Evolutionary conservation across 2,113 vertebrate species (phyloP), one percentile per base, ranked within the genome.

Genomic region (Rhinichthys klamathensis): DNA sequence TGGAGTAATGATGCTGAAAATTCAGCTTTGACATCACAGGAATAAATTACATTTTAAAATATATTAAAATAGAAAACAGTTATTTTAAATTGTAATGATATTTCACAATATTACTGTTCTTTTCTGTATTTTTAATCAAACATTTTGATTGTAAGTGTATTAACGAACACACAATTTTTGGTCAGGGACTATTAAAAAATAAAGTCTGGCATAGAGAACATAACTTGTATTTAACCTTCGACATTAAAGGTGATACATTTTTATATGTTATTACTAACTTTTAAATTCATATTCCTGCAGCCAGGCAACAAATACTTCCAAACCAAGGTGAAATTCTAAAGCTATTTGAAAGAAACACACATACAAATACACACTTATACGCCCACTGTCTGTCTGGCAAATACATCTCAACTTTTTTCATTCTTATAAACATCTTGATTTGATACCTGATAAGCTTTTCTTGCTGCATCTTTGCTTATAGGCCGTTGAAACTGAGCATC

Each of bases 401-500:
- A 76, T 41, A 84, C 13, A 82, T 67, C 27, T 25, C 21, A 46
- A 85, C 13, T 60, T 60, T 49, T 27, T 69, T 41, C 21, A 12
- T 72, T 72, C 67, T 38, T 44, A 27, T 44, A 44, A 79, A 61
- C n/a, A 61, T 44, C 21, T 25, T 80, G 77, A n/a, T 41, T 73
- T 16, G n/a, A 49, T 74, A 16, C 23, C 72, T 9, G 72, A 74
- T n/a, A n/a, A 73, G 41, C 23, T 46, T 35, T 80, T 25, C n/a
- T 46, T 27, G 75, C 32, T 7, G 0, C 11, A 61, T 61, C 69
- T 84, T 80, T 38, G 67, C 67, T 88, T 61, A 25, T 67, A 75
- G n/a, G 25, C 56, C 51, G 76, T 25, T 23, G 44, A 73, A 73
- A 35, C 56, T 86, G 49, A 61, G 41, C 63, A 84, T 51, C 79